Evolutionary conservation across 1,140 invertebrate genomes (phyloP).

Genomic region (Zaprionus vittiger): DNA sequence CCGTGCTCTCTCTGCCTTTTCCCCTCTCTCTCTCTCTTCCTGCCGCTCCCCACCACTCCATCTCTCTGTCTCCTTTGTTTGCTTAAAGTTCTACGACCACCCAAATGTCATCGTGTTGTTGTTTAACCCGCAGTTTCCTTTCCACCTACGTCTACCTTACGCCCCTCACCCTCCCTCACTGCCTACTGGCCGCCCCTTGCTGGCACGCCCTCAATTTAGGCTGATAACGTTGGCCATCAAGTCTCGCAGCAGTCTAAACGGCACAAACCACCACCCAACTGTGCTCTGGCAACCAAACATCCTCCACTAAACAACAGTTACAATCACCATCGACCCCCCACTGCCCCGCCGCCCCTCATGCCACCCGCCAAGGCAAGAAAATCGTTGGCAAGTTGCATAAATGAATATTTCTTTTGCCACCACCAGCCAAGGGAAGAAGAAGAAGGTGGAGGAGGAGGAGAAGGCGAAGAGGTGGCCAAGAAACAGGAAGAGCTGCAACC

Average conservation of each 20-base stretch:
- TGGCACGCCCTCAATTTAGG: background rate
- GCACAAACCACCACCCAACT: background rate
- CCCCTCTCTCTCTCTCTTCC: background rate
- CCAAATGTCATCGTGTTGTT: slow-evolving; percentile 39
- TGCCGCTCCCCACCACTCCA: no score
- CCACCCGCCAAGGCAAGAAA: slow-evolving; percentile 16
- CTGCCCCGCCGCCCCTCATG: background rate
- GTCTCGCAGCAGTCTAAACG: background rate
- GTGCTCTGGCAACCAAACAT: background rate
- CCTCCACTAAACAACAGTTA: slow-evolving; percentile 6
- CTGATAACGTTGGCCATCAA: slow-evolving; percentile 20
- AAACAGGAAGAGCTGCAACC: slow-evolving; percentile 9
- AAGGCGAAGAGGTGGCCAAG: background rate
- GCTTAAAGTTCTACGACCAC: slow-evolving; percentile 51
- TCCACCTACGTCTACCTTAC: background rate
- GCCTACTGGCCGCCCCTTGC: background rate
- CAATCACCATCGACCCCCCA: background rate
- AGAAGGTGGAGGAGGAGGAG: background rate
- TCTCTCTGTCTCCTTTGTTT: slow-evolving; percentile 37
- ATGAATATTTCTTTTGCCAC: slow-evolving; percentile 33
- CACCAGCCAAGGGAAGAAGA: slow-evolving; percentile 15
- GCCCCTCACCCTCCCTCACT: background rate
- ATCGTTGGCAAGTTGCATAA: slow-evolving; percentile 24
- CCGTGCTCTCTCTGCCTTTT: background rate
- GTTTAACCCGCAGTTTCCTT: slow-evolving; percentile 39